phyloP scores from a whole-genome alignment of 2,113 vertebrate genomes.

The Emydura subglobosa region DNA sequence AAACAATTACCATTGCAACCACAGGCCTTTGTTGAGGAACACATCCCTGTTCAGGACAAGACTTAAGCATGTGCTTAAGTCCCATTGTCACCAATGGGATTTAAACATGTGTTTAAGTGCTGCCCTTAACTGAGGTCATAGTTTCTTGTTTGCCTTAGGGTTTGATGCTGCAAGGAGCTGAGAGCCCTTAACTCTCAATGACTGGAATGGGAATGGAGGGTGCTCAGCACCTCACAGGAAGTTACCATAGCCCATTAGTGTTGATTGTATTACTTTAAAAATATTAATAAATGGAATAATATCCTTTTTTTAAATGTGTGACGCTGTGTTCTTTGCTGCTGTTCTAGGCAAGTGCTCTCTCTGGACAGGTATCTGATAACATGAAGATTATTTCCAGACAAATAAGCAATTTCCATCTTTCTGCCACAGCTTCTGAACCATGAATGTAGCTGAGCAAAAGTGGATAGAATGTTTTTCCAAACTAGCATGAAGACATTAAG shows the following conservation, averaged over 20 bases:
- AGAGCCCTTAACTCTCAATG: not conserved
- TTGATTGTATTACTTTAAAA: not conserved
- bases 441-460: constrained; percentile 33
- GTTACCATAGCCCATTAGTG: not conserved
- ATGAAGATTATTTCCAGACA: constrained; percentile 50
- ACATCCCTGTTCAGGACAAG: not conserved
- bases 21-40: not conserved
- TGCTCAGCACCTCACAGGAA: not conserved
- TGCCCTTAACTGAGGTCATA: not conserved
- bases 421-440: constrained; percentile 12
- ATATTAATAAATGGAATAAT: not conserved
- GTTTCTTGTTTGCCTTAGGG: not conserved
- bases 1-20: not conserved
- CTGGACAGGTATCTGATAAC: constrained; percentile 21
- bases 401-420: constrained; percentile 33
- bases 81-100: not conserved
- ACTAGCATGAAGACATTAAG: not conserved
- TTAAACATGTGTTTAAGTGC: not conserved
- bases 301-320: not conserved
- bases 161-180: not conserved
- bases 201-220: not conserved
- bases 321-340: not conserved
- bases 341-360: not conserved
- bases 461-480: not conserved
- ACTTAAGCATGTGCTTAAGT: not conserved